phyloP scores from a whole-genome alignment of 2,888 invertebrate genomes.

The Cephonodes hylas region DNA sequence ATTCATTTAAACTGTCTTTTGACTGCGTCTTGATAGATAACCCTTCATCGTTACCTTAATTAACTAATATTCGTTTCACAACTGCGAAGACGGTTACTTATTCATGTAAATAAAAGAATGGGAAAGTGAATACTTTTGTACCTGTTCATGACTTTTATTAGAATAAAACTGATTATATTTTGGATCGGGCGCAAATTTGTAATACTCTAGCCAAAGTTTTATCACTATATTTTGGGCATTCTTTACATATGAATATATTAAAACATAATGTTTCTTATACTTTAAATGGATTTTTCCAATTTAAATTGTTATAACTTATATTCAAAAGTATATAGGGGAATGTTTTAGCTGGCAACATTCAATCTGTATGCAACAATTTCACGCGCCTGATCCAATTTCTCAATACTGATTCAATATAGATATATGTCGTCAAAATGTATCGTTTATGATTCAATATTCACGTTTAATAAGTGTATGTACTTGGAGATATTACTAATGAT shows the following conservation, averaged over 20 bases:
- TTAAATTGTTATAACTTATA: neutral
- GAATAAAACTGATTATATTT: constrained; percentile 41
- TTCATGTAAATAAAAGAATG: constrained; percentile 60
- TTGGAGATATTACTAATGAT: constrained; percentile 6
- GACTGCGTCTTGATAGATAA: neutral
- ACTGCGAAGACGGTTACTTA: constrained; percentile 26
- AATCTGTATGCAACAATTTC: constrained; percentile 3
- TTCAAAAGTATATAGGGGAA: neutral
- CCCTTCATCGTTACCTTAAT: constrained; percentile 42
- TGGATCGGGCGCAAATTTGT: constrained; percentile 3
- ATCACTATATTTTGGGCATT: neutral
- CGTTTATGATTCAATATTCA: constrained; percentile 7
- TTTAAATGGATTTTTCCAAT: neutral
- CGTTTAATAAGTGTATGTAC: constrained; percentile 7
- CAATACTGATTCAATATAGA: neutral
- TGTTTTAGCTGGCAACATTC: constrained; percentile 19
- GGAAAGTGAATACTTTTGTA: constrained; percentile 70
- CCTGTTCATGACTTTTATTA: constrained; percentile 66
- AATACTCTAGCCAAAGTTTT: neutral
- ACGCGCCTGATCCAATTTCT: constrained; percentile 8
- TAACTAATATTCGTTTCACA: constrained; percentile 37
- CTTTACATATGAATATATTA: neutral
- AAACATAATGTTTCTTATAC: neutral
- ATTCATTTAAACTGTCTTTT: neutral
- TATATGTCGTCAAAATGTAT: constrained; percentile 5